Base-by-base conservation (phyloP, 2,113 vertebrate genomes). In the Thermophis baileyi region DNA sequence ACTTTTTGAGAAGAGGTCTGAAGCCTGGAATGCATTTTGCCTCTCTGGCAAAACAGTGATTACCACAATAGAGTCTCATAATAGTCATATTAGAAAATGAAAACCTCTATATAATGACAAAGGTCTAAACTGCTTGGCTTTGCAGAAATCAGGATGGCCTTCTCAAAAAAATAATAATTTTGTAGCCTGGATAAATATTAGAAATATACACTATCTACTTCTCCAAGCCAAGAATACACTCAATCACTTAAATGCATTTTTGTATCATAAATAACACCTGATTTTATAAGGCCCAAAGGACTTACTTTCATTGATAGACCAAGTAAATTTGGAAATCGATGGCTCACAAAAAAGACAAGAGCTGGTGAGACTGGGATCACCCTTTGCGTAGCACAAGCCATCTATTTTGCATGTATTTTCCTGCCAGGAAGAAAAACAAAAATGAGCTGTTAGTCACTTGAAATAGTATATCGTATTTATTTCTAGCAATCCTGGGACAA, bases 331-430 rank as follows among this genome's bases (percentile, higher is more conserved):
- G 91, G 98, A 99, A 53, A 97, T 94, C 27, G 96, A 94, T 0
- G 98, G 98, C 90, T 96, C 98, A 95, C 98, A 99, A 24, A 97
- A 96, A 94, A 98, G 97, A 93, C 98, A 99, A 49, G 98, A 96
- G 89, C 97, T 99, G 95, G 96, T 97, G 94, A 98, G 98, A 94
- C 96, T 98, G 95, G 95, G 95, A 85, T 98, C 97, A 4, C 97
- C 98, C 94, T 98, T 97, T 16, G 69, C 94, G 85, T 98, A 98
- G 96, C 99, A 99, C 87, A 97, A n/a, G 9, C 98, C 98, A 91
- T 98, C 97, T 30, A 99, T 98, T 95, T 96, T 97, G 96, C 98
- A 99, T 9, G 97, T 97, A 93, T 98, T 98, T 96, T 98, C 98
- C 99, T 99, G 95, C 3, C 53, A 46, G 69, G 9, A 14, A 40